Evolutionary conservation across 2,113 vertebrate genomes (phyloP).

Genomic region (Brevimyrus niger): DNA sequence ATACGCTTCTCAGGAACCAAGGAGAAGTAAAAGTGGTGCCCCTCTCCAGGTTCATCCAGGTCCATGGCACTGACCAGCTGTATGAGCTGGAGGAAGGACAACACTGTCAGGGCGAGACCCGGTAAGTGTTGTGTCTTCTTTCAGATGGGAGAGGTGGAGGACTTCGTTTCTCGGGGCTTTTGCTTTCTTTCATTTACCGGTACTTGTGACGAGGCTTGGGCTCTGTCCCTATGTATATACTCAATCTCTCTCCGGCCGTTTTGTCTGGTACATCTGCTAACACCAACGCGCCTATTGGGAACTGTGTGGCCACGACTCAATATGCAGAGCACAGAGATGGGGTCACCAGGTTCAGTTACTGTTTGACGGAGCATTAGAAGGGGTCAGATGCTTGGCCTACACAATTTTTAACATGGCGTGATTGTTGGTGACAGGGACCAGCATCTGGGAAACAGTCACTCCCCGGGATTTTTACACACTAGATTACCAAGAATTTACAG

Average conservation of each 20-base stretch:
- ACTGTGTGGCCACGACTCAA: not conserved
- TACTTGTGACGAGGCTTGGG: not conserved
- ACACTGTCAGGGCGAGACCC: not conserved
- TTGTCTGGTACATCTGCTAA: not conserved
- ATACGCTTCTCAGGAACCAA: conserved; percentile 63
- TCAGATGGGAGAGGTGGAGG: not conserved
- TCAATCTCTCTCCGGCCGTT: not conserved
- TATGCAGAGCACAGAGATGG: not conserved
- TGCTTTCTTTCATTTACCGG: not conserved
- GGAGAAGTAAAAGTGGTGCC: conserved; percentile 74
- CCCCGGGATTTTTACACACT: not conserved
- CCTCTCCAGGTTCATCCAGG: conserved; percentile 66
- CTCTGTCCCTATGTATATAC: not conserved
- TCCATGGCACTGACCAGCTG: conserved; percentile 80
- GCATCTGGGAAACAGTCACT: not conserved
- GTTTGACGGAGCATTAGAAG: not conserved
- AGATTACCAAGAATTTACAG: not conserved
- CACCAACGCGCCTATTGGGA: not conserved
- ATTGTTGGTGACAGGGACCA: not conserved
- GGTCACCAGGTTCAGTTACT: not conserved
- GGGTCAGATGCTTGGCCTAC: not conserved
- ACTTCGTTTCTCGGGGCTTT: not conserved
- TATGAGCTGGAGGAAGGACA: conserved; percentile 63
- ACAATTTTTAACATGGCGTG: not conserved
- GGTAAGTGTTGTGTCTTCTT: not conserved